These are phyloP conservation scores for Holothuria leucospilota DNA, from an alignment of 53 echinoderm and acorn worm genomes.

Conservation along the genomic window DNA sequence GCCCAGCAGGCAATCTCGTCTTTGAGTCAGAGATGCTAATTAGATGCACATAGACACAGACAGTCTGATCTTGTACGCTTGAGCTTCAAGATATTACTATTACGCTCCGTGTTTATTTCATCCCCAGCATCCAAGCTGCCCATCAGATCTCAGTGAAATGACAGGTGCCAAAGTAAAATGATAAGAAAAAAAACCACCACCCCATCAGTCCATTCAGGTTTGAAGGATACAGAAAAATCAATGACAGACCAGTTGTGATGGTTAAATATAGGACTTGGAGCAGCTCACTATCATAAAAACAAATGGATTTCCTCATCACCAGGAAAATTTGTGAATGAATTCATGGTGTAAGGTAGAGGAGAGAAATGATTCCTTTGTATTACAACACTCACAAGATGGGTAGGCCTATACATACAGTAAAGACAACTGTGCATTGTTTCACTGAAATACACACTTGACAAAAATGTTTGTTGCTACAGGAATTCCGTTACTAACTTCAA, in stretches of 20 bases:
- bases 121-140: constrained; percentile 5
- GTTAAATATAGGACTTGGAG: constrained; percentile 30
- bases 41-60: constrained; percentile 40
- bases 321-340: constrained; percentile 23
- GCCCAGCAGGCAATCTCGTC: background rate
- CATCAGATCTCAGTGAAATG: constrained; percentile 29
- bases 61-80: constrained; percentile 6
- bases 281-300: too few species aligned
- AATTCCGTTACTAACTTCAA: too few species aligned
- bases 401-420: too few species aligned
- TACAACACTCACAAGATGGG: too few species aligned
- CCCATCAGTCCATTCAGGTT: background rate
- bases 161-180: constrained; percentile 14
- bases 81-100: background rate
- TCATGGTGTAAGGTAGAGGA: too few species aligned
- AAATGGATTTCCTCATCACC: too few species aligned
- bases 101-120: constrained; percentile 31
- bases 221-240: background rate
- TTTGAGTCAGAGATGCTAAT: constrained; percentile 35
- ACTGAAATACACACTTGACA: too few species aligned
- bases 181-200: background rate
- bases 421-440: too few species aligned
- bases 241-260: constrained; percentile 2
- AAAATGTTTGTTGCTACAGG: too few species aligned
- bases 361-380: too few species aligned